Conservation (phyloP, 1,140 invertebrate species). For the Drosophila sucinea region DNA sequence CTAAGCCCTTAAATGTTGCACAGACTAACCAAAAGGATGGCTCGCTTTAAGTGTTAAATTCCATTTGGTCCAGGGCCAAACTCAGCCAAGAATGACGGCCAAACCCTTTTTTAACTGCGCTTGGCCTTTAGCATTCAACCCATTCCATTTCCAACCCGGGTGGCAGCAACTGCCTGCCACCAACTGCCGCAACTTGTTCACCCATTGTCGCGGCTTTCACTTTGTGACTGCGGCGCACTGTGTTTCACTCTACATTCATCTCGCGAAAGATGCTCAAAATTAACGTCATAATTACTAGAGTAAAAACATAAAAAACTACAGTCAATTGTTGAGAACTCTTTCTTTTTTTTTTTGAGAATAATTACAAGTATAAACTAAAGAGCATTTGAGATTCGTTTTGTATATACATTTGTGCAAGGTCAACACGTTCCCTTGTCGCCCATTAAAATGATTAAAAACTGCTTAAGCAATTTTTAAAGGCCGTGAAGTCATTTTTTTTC, state of each 20-base stretch:
- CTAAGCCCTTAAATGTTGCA: slow-evolving; percentile 65
- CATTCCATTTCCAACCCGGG: not conserved
- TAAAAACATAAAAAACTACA: not conserved
- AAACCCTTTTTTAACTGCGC: slow-evolving; percentile 20
- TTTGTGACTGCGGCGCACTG: slow-evolving; percentile 37
- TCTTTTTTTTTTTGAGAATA: not conserved
- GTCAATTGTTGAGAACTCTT: not conserved
- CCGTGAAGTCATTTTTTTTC: slow-evolving; percentile 33
- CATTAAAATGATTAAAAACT: slow-evolving; percentile 59
- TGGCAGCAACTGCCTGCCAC: slow-evolving; percentile 11
- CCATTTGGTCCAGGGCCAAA: slow-evolving; percentile 32
- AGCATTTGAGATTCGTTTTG: slow-evolving; percentile 24
- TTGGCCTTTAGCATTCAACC: slow-evolving; percentile 15
- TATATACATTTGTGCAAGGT: slow-evolving; percentile 24
- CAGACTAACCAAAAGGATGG: slow-evolving; percentile 19
- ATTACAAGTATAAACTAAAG: not conserved
- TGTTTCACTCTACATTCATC: slow-evolving; percentile 16
- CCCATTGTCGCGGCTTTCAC: slow-evolving; percentile 52
- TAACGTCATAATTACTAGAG: not conserved
- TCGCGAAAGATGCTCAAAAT: not conserved
- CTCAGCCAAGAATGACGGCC: slow-evolving; percentile 14
- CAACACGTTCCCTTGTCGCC: slow-evolving; percentile 51
- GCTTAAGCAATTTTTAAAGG: slow-evolving; percentile 48
- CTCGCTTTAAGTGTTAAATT: slow-evolving; percentile 57
- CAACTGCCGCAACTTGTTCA: slow-evolving; percentile 37